phyloP scores from a whole-genome alignment of 1,140 invertebrate genomes.

The Steinernema khuongi region DNA sequence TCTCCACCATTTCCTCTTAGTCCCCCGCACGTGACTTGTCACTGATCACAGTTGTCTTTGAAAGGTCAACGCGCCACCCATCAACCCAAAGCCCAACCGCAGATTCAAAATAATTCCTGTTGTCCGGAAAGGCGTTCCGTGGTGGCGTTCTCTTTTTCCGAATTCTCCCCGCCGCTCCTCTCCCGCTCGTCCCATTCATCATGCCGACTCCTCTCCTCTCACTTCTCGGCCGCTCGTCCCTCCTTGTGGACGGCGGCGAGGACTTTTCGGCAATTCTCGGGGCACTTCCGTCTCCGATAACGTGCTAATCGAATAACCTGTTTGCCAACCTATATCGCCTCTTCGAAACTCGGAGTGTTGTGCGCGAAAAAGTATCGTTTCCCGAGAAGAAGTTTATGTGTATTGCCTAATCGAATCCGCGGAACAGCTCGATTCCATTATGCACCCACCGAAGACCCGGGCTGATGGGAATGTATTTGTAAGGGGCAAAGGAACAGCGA shows the following conservation, averaged over 20 bases:
- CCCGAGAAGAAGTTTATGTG: neutral
- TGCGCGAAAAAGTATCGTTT: neutral
- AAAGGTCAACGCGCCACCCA: neutral
- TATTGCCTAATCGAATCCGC: slow-evolving; percentile 6
- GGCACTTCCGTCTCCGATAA: neutral
- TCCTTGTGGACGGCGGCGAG: too few relatives aligned
- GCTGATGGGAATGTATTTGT: too few relatives aligned
- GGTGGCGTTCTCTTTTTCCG: neutral
- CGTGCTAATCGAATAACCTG: slow-evolving; percentile 15
- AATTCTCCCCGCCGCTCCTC: neutral
- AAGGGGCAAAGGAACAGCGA: too few relatives aligned
- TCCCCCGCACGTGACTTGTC: too few relatives aligned
- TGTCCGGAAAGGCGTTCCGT: neutral
- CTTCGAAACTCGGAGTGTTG: neutral
- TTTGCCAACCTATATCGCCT: neutral
- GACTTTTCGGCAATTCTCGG: too few relatives aligned
- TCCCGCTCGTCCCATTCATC: neutral
- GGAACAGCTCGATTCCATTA: slow-evolving; percentile 3
- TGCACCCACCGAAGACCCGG: neutral
- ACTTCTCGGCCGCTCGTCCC: neutral
- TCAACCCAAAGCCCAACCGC: neutral
- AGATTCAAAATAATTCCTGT: neutral
- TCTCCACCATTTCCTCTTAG: too few relatives aligned
- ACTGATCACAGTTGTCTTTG: too few relatives aligned
- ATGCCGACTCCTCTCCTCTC: neutral